phyloP scores from a whole-genome alignment of 2,797 vertebrate genomes.

The Eulemur coronatus region DNA sequence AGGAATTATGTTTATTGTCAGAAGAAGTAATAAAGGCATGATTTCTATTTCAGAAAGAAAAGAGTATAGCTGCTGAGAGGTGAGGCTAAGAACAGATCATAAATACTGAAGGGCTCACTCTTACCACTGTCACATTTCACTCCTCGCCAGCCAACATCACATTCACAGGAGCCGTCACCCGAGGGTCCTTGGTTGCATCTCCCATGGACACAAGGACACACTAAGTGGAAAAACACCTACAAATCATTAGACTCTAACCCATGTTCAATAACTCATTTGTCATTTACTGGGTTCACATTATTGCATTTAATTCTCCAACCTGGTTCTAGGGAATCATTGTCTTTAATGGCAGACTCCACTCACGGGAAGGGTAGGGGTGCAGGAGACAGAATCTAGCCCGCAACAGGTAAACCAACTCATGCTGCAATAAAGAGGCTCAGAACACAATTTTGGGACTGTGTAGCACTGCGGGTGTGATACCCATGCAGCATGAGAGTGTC shows the following conservation, averaged over 20 bases:
- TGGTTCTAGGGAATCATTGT: not conserved
- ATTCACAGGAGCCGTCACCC: constrained; percentile 93
- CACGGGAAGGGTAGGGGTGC: not conserved
- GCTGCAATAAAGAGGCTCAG: not conserved
- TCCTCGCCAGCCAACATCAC: constrained; percentile 93
- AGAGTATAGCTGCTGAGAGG: not conserved
- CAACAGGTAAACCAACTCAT: not conserved
- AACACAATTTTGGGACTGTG: not conserved
- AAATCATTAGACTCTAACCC: not conserved
- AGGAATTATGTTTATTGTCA: not conserved
- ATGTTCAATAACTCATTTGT: not conserved
- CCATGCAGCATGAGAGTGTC: not conserved
- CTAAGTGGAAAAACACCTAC: constrained; percentile 80
- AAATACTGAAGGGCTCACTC: not conserved
- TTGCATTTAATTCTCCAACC: not conserved
- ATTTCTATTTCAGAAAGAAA: constrained; percentile 30
- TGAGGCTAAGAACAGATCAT: not conserved
- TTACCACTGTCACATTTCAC: constrained; percentile 87
- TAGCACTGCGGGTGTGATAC: not conserved
- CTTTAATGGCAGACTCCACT: no score
- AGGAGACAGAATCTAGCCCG: not conserved
- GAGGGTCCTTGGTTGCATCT: constrained; percentile 88
- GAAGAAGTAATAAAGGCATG: not conserved
- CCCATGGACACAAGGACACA: constrained; percentile 89
- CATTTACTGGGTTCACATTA: not conserved